phyloP scores from a whole-genome alignment of 2,797 vertebrate species.

The Rhinichthys osculus region DNA sequence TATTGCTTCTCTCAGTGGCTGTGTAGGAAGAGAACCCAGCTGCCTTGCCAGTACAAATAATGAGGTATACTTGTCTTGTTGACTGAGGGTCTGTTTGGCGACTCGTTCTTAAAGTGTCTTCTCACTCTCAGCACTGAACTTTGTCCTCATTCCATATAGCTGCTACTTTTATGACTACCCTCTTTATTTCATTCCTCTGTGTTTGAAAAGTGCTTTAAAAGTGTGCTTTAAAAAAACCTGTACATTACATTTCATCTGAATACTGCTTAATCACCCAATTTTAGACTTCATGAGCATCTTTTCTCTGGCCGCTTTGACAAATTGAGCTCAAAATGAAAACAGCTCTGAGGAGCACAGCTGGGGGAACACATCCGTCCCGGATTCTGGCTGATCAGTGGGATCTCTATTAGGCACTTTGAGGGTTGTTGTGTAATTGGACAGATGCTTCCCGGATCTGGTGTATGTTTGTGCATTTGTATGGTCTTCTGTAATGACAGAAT shows the following conservation, averaged over 20 bases:
- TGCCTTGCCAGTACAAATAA: slow-evolving; percentile 53
- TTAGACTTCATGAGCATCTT: slow-evolving; percentile 10
- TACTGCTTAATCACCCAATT: slow-evolving; percentile 18
- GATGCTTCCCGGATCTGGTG: slow-evolving; percentile 36
- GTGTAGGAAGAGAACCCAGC: slow-evolving; percentile 49
- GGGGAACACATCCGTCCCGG: slow-evolving; percentile 32
- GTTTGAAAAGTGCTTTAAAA: not conserved
- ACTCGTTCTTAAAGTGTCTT: slow-evolving; percentile 51
- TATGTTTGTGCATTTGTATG: slow-evolving; percentile 31
- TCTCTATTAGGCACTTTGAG: slow-evolving; percentile 29
- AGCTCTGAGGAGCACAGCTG: slow-evolving; percentile 45
- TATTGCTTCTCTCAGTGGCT: slow-evolving; percentile 30
- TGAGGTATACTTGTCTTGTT: slow-evolving; percentile 58
- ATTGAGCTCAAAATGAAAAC: slow-evolving; percentile 32
- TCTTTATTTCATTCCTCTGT: not conserved
- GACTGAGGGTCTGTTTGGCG: slow-evolving; percentile 57
- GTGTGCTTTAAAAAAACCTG: not conserved
- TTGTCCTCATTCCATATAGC: slow-evolving; percentile 14
- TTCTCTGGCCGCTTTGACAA: slow-evolving; percentile 17
- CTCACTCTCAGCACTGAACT: slow-evolving; percentile 28
- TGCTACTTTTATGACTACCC: slow-evolving; percentile 44
- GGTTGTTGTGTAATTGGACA: slow-evolving; percentile 41
- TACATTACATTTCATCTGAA: slow-evolving; percentile 25
- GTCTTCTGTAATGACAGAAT: slow-evolving; percentile 43
- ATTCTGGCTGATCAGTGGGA: slow-evolving; percentile 23